Percentiles rank a stretch among this genome's conserved stretches.
Evolutionary conservation across 1,140 invertebrate species (phyloP).

Genomic region (Drosophila nigrodunni): DNA sequence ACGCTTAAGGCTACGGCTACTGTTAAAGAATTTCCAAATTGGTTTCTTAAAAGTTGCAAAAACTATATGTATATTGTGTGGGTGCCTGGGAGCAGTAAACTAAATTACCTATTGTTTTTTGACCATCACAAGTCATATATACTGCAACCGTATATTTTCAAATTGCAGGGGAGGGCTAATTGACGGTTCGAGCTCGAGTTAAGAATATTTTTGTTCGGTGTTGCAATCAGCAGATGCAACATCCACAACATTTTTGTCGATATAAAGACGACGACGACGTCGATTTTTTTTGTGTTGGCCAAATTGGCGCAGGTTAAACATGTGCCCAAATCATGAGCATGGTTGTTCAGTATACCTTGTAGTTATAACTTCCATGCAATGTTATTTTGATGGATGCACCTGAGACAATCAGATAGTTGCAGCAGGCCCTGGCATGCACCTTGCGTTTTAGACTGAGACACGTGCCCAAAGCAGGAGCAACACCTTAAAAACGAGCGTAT

Average conservation of each 20-base stretch:
- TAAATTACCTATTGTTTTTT: conserved; percentile 29
- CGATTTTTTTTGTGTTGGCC: conserved; percentile 50
- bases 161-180: conserved; percentile 83
- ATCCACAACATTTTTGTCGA: conserved; percentile 31
- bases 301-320: conserved; percentile 82
- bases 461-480: conserved; percentile 55
- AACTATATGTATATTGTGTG: conserved; percentile 61
- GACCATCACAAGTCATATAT: neutral
- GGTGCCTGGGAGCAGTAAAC: conserved; percentile 54
- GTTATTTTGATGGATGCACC: conserved; percentile 67
- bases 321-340: conserved; percentile 77
- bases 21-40: conserved; percentile 54
- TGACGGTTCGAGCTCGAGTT: conserved; percentile 57
- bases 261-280: conserved; percentile 28
- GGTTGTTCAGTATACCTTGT: conserved; percentile 25
- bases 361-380: conserved; percentile 51
- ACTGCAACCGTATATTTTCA: conserved; percentile 49
- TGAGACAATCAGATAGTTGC: conserved; percentile 54
- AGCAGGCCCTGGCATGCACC: conserved; percentile 57
- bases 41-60: conserved; percentile 39
- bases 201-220: conserved; percentile 35
- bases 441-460: conserved; percentile 40
- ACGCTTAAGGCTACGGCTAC: conserved; percentile 13
- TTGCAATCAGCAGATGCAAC: conserved; percentile 80
- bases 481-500: conserved; percentile 39